Percentiles rank a stretch among this genome's conserved stretches.
Conservation (phyloP, 1,140 invertebrate genomes). For the Cydia amplana region DNA sequence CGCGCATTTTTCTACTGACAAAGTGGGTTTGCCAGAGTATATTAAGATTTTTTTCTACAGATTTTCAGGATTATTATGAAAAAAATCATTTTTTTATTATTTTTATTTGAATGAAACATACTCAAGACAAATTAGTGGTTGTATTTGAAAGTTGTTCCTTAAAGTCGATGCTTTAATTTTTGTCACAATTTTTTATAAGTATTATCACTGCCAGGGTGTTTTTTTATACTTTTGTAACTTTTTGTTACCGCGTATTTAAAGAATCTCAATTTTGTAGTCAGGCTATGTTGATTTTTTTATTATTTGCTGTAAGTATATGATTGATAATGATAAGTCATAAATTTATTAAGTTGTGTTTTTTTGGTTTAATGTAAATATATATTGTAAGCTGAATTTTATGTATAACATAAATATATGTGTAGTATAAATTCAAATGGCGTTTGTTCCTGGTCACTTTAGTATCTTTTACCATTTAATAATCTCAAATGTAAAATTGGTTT, state of each 20-base stretch:
- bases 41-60: not conserved
- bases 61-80: not conserved
- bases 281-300: not conserved
- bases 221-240: not conserved
- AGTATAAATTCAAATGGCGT: too few relatives aligned
- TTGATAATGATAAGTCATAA: too few relatives aligned
- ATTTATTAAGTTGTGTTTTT: too few relatives aligned
- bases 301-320: not conserved
- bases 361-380: too few relatives aligned
- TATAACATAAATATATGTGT: too few relatives aligned
- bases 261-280: not conserved
- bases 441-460: too few relatives aligned
- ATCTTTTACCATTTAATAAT: too few relatives aligned
- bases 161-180: constrained; percentile 12
- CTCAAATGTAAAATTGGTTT: too few relatives aligned
- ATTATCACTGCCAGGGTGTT: constrained; percentile 16
- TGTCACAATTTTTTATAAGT: constrained; percentile 13
- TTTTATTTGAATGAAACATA: not conserved
- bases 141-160: constrained; percentile 2
- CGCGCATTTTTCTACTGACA: too few relatives aligned
- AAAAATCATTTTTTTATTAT: not conserved
- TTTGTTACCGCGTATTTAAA: not conserved
- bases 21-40: too few relatives aligned
- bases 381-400: too few relatives aligned
- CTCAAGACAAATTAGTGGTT: constrained; percentile 2